phyloP scores from a whole-genome alignment of 2,113 vertebrate species.

The Garra rufa region DNA sequence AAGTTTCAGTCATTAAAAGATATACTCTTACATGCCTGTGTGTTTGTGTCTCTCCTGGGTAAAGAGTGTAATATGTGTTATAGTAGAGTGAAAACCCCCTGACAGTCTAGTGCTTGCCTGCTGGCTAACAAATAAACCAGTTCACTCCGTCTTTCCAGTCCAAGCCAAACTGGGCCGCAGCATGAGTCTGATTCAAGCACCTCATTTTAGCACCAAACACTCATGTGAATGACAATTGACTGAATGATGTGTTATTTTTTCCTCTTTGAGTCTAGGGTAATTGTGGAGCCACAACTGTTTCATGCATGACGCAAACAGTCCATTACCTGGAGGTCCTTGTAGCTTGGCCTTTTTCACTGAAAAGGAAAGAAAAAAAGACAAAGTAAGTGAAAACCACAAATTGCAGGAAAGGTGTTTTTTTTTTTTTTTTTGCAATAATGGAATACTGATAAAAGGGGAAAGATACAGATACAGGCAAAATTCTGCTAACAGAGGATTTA shows the following conservation, averaged over 20 bases:
- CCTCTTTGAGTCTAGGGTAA: not conserved
- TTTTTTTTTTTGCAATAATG: not conserved
- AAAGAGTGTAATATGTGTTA: not conserved
- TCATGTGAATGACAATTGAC: not conserved
- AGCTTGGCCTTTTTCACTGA: constrained; percentile 81
- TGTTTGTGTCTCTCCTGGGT: not conserved
- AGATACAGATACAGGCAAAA: not conserved
- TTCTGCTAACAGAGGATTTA: not conserved
- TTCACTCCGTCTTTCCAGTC: constrained; percentile 52
- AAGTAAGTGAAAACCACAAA: constrained; percentile 12
- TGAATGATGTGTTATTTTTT: not conserved
- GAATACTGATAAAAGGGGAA: not conserved
- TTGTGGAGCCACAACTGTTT: constrained; percentile 14
- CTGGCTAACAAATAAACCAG: constrained; percentile 69
- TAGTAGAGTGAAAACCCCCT: constrained; percentile 30
- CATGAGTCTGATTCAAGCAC: constrained; percentile 19
- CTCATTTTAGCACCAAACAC: constrained; percentile 30
- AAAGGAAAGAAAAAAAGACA: constrained; percentile 60
- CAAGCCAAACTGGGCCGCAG: constrained; percentile 68
- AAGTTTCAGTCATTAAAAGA: not conserved
- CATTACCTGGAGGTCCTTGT: constrained; percentile 79
- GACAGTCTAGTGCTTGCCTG: constrained; percentile 49
- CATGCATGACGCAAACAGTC: not conserved
- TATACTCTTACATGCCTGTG: not conserved
- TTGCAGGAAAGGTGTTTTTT: not conserved